Conservation (phyloP, 2,797 vertebrate genomes). For the Nannoperca australis region DNA sequence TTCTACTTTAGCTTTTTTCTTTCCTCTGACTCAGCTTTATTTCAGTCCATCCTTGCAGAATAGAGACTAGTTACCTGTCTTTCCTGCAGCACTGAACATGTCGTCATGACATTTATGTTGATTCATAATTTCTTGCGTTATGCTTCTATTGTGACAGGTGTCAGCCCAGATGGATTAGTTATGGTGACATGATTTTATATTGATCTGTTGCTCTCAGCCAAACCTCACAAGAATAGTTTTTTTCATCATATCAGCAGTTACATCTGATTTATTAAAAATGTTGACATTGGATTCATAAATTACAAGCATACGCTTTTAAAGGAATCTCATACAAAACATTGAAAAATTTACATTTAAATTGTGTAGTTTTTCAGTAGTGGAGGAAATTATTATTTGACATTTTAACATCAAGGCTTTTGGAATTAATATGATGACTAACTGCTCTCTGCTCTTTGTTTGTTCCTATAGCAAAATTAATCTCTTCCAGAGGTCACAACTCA, state of each 20-base stretch:
- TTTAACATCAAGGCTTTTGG: neutral
- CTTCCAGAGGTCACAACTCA: constrained; percentile 8
- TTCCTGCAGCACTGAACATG: constrained; percentile 42
- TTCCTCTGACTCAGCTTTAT: constrained; percentile 36
- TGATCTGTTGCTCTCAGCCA: neutral
- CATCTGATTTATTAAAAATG: constrained; percentile 7
- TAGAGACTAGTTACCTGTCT: neutral
- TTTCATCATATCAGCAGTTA: constrained; percentile 1
- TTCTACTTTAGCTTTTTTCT: constrained; percentile 23
- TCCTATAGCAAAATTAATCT: constrained; percentile 1
- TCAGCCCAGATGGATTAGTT: neutral
- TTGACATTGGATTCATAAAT: constrained; percentile 19
- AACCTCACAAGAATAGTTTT: neutral
- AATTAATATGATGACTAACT: neutral
- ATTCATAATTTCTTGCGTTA: constrained; percentile 15
- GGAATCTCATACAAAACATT: constrained; percentile 4
- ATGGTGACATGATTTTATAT: neutral
- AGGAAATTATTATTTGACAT: neutral
- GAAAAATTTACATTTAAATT: constrained; percentile 18
- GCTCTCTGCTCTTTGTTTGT: constrained; percentile 10
- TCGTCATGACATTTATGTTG: constrained; percentile 4
- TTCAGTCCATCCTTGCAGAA: constrained; percentile 28
- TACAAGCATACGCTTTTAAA: constrained; percentile 1
- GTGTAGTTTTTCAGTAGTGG: neutral
- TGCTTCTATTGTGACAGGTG: constrained; percentile 7